Percentiles rank a stretch among this genome's conserved stretches.
These are phyloP conservation scores for Erebia aethiops DNA, from an alignment of 2,888 invertebrate genomes.

Conservation along the genomic window DNA sequence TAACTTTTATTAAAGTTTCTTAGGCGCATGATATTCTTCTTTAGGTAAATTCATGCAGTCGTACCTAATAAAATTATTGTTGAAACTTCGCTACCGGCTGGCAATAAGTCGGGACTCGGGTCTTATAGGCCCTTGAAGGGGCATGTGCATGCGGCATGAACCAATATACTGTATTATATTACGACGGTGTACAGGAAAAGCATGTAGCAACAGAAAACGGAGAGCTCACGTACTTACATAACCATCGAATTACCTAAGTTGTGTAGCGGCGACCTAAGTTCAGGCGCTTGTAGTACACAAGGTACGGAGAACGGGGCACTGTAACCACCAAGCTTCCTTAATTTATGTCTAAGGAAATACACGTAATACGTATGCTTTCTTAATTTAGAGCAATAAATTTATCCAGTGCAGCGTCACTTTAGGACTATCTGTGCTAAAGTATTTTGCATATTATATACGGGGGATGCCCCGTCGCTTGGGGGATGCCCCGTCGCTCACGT, in stretches of 20 bases:
- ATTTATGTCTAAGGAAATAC: conserved; percentile 25
- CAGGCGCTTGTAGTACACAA: conserved; percentile 17
- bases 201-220: conserved; percentile 9
- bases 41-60: neutral
- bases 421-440: neutral
- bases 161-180: neutral
- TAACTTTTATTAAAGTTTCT: neutral
- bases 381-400: neutral
- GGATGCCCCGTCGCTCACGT: too few relatives aligned
- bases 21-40: neutral
- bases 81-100: neutral
- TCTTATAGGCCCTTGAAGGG: neutral
- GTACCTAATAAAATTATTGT: neutral
- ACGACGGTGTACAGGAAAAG: conserved; percentile 3
- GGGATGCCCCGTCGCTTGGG: too few relatives aligned
- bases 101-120: neutral
- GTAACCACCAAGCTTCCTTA: conserved; percentile 16
- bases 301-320: conserved; percentile 21
- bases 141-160: conserved; percentile 1
- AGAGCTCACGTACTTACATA: neutral
- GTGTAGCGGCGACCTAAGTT: conserved; percentile 23
- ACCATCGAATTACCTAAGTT: conserved; percentile 12
- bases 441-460: too few relatives aligned
- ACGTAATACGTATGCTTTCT: neutral
- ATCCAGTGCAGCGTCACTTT: neutral